These are phyloP conservation scores for Pterocles gutturalis DNA, from an alignment of 2,113 vertebrate genomes.

Conservation along the genomic window DNA sequence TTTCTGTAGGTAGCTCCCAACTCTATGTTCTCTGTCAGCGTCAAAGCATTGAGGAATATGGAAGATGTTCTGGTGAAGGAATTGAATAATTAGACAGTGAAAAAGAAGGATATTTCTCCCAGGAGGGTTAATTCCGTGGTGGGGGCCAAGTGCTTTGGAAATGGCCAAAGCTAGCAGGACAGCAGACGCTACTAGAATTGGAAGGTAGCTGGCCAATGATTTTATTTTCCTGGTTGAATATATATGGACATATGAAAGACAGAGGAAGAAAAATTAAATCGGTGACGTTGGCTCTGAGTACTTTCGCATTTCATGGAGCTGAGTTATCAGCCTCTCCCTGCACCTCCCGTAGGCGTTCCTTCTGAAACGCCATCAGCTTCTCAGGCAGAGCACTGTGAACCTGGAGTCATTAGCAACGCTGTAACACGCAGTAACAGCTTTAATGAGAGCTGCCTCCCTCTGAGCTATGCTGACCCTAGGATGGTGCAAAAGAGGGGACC, in stretches of 20 bases:
- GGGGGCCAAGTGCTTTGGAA: neutral
- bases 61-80: neutral
- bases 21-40: neutral
- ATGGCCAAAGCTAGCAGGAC: neutral
- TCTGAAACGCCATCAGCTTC: neutral
- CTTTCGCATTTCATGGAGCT: neutral
- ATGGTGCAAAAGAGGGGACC: neutral
- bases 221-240: neutral
- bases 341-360: neutral
- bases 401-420: neutral
- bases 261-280: neutral
- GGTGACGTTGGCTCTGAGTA: neutral
- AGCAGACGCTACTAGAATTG: neutral
- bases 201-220: neutral
- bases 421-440: accelerated
- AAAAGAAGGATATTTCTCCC: neutral
- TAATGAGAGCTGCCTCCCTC: neutral
- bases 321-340: neutral
- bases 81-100: neutral
- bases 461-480: accelerated
- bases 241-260: neutral
- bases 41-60: neutral
- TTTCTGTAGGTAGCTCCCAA: neutral
- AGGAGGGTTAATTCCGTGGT: neutral
- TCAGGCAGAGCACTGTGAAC: neutral